Evolutionary conservation across 1,140 invertebrate genomes (phyloP), one percentile per base, ranked within the genome.

Genomic region (Uloborus diversus): DNA sequence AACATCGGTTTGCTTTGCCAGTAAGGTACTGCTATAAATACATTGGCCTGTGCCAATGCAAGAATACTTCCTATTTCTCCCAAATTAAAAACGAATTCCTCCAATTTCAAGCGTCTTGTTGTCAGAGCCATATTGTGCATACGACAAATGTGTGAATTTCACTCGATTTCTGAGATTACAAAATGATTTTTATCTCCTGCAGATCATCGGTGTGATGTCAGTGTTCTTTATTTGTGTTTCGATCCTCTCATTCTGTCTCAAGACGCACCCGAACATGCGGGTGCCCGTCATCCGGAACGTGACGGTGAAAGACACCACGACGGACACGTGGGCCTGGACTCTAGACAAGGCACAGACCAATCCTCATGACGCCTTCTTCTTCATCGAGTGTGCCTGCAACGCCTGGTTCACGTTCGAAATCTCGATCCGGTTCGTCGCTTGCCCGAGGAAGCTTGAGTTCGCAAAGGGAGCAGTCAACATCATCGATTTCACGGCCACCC

Each of bases 401-500:
- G 93, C 94, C 17, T 98, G 96, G 96, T 97, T 98, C 88, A 96
- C 96, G 3, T 92, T 98, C 82, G 96, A 99, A 86, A 91, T 98
- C 62, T 88, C 93, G 51, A 92, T 96, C 20, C 89, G 95, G 80
- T 92, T 94, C 81, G 90, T 95, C 82, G 96, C 92, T 57, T 94
- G 92, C 85, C 98, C 98, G 2, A 96, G 94, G 85, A 96, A 95
- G 85, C 93, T 93, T 85, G 92, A 93, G 84, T 98, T 98, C 89
- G 92, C 97, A 84, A 94, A 93, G 86, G 94, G 94, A 80, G 96
- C 94, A 76, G 94, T 98, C 81, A 99, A 98, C 88, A 93, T 99
- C 85, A 99, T 99, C 88, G 98, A 99, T 88, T 97, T 99, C 89
- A 94, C 99, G 80, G 98, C 98, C 35, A 99, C 98, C 3, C 90